Percentiles rank a stretch among this genome's conserved stretches.
These are phyloP conservation scores for Hestina assimilis DNA, from an alignment of 1,140 invertebrate genomes.

Conservation along the genomic window DNA sequence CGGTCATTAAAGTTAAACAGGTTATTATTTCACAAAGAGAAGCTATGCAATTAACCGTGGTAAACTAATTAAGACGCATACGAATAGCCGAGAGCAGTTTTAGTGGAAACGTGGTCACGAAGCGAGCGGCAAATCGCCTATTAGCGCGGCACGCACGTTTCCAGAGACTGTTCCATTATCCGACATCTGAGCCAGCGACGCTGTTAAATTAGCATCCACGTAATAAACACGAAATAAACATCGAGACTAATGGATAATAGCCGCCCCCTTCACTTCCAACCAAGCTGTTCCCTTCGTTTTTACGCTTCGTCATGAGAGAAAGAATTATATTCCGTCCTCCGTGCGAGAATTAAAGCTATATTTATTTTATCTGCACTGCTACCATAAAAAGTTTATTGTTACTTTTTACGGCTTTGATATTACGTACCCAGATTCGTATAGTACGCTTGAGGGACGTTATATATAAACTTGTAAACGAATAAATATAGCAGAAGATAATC, in stretches of 20 bases:
- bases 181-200: slow-evolving; percentile 39
- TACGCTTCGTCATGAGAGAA: slow-evolving; percentile 38
- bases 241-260: slow-evolving; percentile 68
- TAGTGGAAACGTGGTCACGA: slow-evolving; percentile 33
- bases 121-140: slow-evolving; percentile 31
- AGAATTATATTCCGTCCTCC: slow-evolving; percentile 36
- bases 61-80: slow-evolving; percentile 45
- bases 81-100: slow-evolving; percentile 34
- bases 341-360: slow-evolving; percentile 49
- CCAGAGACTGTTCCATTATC: slow-evolving; percentile 39
- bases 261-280: slow-evolving; percentile 26
- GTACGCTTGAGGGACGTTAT: slow-evolving; percentile 10
- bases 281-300: slow-evolving; percentile 32
- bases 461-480: neutral
- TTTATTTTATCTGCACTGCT: slow-evolving; percentile 63
- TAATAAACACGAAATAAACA: slow-evolving; percentile 64
- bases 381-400: slow-evolving; percentile 69
- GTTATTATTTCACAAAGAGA: slow-evolving; percentile 45
- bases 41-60: slow-evolving; percentile 43
- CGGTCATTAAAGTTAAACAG: slow-evolving; percentile 48
- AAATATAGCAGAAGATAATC: neutral
- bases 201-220: slow-evolving; percentile 56
- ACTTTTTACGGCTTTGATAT: slow-evolving; percentile 62
- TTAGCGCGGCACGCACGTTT: slow-evolving; percentile 34
- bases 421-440: slow-evolving; percentile 37